phyloP scores from a whole-genome alignment of 2,113 vertebrate species.

The Cryptotis parvus region DNA sequence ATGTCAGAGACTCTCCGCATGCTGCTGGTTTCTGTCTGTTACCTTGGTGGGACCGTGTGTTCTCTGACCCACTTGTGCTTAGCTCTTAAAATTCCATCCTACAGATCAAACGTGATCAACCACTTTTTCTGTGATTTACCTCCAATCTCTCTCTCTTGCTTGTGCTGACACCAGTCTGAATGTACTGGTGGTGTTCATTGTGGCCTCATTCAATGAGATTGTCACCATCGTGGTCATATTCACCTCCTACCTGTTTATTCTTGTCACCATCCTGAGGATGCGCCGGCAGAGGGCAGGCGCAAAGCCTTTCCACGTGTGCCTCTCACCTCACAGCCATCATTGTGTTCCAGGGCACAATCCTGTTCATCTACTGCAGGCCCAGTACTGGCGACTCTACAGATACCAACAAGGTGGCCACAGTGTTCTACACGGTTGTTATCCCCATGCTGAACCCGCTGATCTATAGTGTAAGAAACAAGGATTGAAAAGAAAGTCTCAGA shows the following conservation, averaged over 20 bases:
- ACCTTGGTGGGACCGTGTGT: slow-evolving; percentile 14
- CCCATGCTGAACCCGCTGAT: slow-evolving; percentile 79
- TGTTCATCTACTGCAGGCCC: slow-evolving; percentile 69
- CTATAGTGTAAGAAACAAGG: slow-evolving; percentile 79
- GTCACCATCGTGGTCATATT: slow-evolving; percentile 29
- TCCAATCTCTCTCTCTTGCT: slow-evolving; percentile 51
- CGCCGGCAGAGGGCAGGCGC: slow-evolving; percentile 9
- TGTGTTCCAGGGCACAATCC: slow-evolving; percentile 67
- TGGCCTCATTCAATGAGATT: slow-evolving; percentile 47
- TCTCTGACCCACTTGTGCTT: slow-evolving; percentile 54
- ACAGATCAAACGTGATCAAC: slow-evolving; percentile 48
- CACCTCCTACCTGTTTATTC: slow-evolving; percentile 67
- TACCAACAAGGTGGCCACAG: slow-evolving; percentile 34
- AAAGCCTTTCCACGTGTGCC: slow-evolving; percentile 79
- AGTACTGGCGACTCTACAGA: not conserved
- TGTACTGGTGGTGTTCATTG: not conserved
- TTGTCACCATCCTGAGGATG: slow-evolving; percentile 69
- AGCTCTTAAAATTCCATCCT: slow-evolving; percentile 48
- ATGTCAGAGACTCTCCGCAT: slow-evolving; percentile 21
- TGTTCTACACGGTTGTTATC: slow-evolving; percentile 73
- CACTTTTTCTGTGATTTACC: slow-evolving; percentile 72
- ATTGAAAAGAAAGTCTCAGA: slow-evolving; percentile 70
- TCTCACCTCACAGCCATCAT: slow-evolving; percentile 75
- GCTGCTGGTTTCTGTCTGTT: slow-evolving; percentile 23
- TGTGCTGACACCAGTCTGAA: slow-evolving; percentile 38